A percentile compares a stretch with the other conserved stretches of the same genome.
These are phyloP conservation scores for Hyperoplus immaculatus DNA, from an alignment of 2,797 vertebrate genomes.

Conservation along the genomic window DNA sequence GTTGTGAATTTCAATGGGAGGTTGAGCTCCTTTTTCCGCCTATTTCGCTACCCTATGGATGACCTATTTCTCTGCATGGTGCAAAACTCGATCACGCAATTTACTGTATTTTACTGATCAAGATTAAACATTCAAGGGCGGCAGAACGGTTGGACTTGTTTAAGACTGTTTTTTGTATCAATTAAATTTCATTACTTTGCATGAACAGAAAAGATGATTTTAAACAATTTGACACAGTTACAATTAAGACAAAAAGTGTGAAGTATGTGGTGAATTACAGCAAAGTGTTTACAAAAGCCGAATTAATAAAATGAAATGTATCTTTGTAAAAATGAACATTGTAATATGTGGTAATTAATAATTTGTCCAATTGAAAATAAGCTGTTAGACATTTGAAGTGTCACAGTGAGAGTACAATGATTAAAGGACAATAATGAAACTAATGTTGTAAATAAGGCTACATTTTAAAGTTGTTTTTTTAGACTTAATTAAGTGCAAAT, in stretches of 20 bases:
- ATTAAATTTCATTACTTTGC: not conserved
- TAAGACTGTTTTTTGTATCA: not conserved
- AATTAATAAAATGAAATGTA: not conserved
- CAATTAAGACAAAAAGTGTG: not conserved
- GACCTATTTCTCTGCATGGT: slow-evolving; percentile 51
- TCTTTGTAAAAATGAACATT: slow-evolving; percentile 1
- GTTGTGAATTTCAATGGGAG: slow-evolving; percentile 52
- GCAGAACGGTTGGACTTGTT: not conserved
- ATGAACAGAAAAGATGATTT: not conserved
- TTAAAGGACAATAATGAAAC: slow-evolving; percentile 10
- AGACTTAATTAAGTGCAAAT: slow-evolving; percentile 29
- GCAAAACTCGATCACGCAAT: slow-evolving; percentile 18
- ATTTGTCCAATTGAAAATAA: slow-evolving; percentile 3
- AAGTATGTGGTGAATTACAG: not conserved
- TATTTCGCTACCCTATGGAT: slow-evolving; percentile 31
- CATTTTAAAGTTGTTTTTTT: slow-evolving; percentile 6
- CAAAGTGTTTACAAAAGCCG: slow-evolving; percentile 3
- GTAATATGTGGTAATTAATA: not conserved
- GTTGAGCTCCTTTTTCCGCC: slow-evolving; percentile 30
- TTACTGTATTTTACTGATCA: slow-evolving; percentile 13
- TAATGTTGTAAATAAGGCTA: not conserved
- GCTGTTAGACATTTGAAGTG: not conserved
- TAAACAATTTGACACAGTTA: not conserved
- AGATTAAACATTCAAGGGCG: not conserved
- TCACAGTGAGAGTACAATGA: slow-evolving; percentile 22